A percentile compares a stretch with the other conserved stretches of the same genome.
Conservation (phyloP, 2,113 vertebrate species). For the Perca schrenkii region DNA sequence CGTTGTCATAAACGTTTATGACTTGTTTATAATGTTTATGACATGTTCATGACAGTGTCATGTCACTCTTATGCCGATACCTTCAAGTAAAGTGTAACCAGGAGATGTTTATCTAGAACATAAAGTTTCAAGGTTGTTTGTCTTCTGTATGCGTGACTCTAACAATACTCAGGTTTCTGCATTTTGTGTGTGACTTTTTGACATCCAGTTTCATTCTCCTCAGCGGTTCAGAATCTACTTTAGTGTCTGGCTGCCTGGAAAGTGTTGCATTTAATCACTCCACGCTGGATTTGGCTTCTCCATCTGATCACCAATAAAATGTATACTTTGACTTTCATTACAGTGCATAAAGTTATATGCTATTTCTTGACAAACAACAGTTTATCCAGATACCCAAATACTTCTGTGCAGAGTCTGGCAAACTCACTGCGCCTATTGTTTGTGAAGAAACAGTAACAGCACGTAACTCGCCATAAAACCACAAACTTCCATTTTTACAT, state of each 20-base stretch:
- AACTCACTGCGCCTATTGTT: neutral
- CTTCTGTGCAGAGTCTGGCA: neutral
- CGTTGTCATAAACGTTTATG: no score
- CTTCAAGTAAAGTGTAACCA: no score
- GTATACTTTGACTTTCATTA: neutral
- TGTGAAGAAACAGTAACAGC: constrained; percentile 1
- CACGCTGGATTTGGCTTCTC: neutral
- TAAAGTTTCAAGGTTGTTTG: neutral
- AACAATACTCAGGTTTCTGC: neutral
- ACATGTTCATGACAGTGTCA: no score
- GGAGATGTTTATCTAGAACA: no score
- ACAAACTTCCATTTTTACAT: neutral
- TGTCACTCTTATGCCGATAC: no score
- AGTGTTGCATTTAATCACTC: neutral
- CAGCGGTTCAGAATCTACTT: neutral
- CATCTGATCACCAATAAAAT: neutral
- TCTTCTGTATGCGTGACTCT: neutral
- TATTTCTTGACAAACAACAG: neutral
- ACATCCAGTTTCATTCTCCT: neutral
- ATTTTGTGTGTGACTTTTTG: neutral
- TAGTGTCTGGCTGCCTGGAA: neutral
- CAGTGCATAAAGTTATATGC: neutral
- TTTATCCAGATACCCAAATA: neutral
- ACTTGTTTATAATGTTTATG: no score
- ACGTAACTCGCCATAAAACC: neutral